A percentile compares a stretch with the other conserved stretches of the same genome.
Conservation (phyloP, 2,797 vertebrate genomes). For the Characodon lateralis region DNA sequence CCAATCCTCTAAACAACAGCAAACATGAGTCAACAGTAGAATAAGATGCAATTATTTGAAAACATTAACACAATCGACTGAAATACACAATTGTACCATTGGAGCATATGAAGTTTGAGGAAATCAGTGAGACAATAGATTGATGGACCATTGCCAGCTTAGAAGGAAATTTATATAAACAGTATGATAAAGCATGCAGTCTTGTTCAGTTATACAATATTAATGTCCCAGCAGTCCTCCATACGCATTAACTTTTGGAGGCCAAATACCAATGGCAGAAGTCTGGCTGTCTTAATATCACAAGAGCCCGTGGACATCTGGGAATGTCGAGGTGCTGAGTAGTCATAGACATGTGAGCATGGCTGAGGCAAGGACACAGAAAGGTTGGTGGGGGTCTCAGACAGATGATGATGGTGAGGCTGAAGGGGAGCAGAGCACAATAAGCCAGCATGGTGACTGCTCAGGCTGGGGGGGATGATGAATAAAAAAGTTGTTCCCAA, state of each 20-base stretch:
- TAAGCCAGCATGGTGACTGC: slow-evolving; percentile 12
- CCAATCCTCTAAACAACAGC: neutral
- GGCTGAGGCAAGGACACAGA: neutral
- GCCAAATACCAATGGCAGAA: slow-evolving; percentile 63
- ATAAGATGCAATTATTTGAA: too few relatives aligned
- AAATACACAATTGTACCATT: neutral
- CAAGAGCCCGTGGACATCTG: slow-evolving; percentile 62
- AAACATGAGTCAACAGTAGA: neutral
- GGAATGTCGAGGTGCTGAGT: slow-evolving; percentile 54
- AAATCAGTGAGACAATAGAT: neutral
- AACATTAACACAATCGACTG: neutral
- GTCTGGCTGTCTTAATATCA: slow-evolving; percentile 57
- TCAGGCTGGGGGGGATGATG: slow-evolving; percentile 12
- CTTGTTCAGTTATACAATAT: slow-evolving; percentile 10
- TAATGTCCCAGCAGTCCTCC: slow-evolving; percentile 55
- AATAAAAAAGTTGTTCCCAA: slow-evolving; percentile 46
- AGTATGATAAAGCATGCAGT: neutral
- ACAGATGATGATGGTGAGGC: slow-evolving; percentile 34
- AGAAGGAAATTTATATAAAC: neutral
- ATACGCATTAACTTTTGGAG: slow-evolving; percentile 53
- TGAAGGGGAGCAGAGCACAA: slow-evolving; percentile 30
- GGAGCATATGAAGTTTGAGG: neutral
- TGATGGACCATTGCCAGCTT: neutral
- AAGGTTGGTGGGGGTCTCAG: neutral
- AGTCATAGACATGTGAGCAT: slow-evolving; percentile 4